A percentile compares a stretch with the other conserved stretches of the same genome.
These are phyloP conservation scores for Gibbula magus DNA, from an alignment of 2,888 invertebrate genomes.

Conservation along the genomic window DNA sequence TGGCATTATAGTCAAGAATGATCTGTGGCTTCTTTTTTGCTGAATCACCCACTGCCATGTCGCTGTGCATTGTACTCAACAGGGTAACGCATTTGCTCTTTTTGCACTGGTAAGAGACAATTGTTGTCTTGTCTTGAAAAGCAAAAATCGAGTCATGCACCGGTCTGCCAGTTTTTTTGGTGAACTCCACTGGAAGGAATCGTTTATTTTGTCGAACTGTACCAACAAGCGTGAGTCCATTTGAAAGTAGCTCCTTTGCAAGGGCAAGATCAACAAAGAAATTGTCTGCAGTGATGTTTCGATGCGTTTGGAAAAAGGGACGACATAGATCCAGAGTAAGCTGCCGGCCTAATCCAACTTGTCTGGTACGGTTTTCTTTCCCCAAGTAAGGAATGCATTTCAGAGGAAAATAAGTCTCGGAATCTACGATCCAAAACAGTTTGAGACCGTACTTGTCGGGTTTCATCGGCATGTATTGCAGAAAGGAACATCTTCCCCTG, in stretches of 20 bases:
- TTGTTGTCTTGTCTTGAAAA: background rate
- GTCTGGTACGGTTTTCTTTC: background rate
- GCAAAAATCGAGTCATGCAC: background rate
- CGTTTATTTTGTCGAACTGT: background rate
- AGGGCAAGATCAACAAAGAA: background rate
- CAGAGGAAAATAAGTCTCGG: background rate
- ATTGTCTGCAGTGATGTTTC: conserved; percentile 5
- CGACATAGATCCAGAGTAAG: background rate
- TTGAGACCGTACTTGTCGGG: background rate
- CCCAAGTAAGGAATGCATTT: background rate
- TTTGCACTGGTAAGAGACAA: conserved; percentile 2
- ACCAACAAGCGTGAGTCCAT: background rate
- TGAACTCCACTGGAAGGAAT: background rate
- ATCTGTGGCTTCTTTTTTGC: conserved; percentile 37
- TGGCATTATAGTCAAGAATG: conserved; percentile 36
- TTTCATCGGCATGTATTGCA: background rate
- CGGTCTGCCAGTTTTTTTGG: background rate
- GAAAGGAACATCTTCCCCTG: background rate
- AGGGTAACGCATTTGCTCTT: background rate
- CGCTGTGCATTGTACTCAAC: background rate
- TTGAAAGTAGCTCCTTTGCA: background rate
- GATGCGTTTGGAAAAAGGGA: background rate
- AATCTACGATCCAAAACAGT: background rate
- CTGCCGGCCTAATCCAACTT: background rate
- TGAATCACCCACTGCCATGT: background rate